These are phyloP conservation scores for Oscheius sp. DNA, from an alignment of 2,888 invertebrate species.

Conservation along the genomic window DNA sequence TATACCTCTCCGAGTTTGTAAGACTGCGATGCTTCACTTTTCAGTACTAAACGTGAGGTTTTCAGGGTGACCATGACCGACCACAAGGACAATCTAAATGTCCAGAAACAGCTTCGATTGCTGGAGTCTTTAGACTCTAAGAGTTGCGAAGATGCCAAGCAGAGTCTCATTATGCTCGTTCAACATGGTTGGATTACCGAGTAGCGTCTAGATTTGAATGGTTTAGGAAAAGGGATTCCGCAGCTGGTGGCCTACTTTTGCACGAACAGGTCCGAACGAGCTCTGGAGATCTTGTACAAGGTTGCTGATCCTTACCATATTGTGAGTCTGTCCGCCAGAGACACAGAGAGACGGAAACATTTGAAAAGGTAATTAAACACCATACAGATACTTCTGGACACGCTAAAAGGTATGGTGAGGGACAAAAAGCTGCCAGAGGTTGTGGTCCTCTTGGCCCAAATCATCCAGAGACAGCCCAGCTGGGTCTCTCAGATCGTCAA, in stretches of 20 bases:
- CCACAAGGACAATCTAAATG: slow-evolving; percentile 12
- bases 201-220: not conserved
- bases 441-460: slow-evolving; percentile 40
- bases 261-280: slow-evolving; percentile 47
- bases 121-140: slow-evolving; percentile 51
- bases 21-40: too few species aligned
- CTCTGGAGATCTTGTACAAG: slow-evolving; percentile 48
- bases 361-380: not conserved
- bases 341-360: too few species aligned
- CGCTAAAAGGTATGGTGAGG: not conserved
- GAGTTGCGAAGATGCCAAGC: slow-evolving; percentile 48
- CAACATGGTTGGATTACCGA: slow-evolving; percentile 39
- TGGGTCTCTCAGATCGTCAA: slow-evolving; percentile 53
- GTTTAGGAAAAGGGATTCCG: slow-evolving; percentile 48
- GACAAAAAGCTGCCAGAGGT: slow-evolving; percentile 21
- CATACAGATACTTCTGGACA: slow-evolving; percentile 16
- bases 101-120: slow-evolving; percentile 41
- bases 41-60: not conserved
- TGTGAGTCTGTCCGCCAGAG: slow-evolving; percentile 24
- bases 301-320: slow-evolving; percentile 52
- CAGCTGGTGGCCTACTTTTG: slow-evolving; percentile 49
- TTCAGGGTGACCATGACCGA: slow-evolving; percentile 9
- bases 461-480: slow-evolving; percentile 46
- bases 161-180: slow-evolving; percentile 40
- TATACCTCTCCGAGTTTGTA: too few species aligned